phyloP scores from a whole-genome alignment of 2,797 vertebrate species.

The Trachops cirrhosus region DNA sequence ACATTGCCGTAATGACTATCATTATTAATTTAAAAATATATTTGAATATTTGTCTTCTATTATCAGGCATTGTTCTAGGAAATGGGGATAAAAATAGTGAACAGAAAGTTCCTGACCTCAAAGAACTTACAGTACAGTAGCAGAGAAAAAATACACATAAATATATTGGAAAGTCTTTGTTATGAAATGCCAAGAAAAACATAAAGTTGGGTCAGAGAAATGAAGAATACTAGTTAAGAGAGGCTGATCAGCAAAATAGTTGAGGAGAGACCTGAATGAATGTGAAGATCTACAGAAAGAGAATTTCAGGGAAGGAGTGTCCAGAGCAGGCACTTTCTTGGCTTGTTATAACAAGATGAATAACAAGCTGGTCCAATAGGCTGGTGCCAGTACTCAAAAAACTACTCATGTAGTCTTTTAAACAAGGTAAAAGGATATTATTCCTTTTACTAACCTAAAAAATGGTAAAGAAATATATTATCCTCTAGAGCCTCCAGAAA shows the following conservation, averaged over 20 bases:
- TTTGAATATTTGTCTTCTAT: not conserved
- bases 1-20: too few relatives aligned
- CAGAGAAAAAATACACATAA: not conserved
- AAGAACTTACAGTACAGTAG: not conserved
- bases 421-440: not conserved
- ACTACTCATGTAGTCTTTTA: not conserved
- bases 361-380: not conserved
- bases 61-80: not conserved
- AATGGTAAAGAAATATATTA: not conserved
- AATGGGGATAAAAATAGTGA: not conserved
- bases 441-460: not conserved
- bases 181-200: constrained; percentile 29
- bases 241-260: not conserved
- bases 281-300: not conserved
- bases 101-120: not conserved
- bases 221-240: not conserved
- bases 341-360: not conserved
- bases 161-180: not conserved
- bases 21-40: not conserved
- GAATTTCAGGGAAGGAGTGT: not conserved
- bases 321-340: not conserved
- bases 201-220: not conserved
- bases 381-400: not conserved
- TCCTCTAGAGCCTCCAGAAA: not conserved
- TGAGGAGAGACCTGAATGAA: not conserved